Conservation (phyloP, 2,888 invertebrate species). For the Netelia melanura region DNA sequence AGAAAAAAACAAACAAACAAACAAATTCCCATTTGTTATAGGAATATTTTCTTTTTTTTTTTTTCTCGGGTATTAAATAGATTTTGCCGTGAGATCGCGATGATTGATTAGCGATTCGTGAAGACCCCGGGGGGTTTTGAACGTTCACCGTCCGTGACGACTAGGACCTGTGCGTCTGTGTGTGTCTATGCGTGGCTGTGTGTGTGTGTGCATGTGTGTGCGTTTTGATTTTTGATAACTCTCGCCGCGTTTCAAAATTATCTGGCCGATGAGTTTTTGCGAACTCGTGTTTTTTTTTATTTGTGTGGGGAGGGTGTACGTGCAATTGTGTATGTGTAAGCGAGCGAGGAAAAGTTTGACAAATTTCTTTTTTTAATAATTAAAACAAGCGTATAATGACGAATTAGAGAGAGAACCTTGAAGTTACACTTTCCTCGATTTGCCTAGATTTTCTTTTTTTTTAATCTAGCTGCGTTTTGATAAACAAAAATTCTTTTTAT, state of each 20-base stretch:
- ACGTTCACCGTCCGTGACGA: conserved; percentile 71
- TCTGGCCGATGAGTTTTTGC: conserved; percentile 1
- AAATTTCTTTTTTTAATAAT: not conserved
- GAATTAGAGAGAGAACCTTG: conserved; percentile 7
- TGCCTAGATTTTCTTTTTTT: not conserved
- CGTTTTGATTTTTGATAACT: not conserved
- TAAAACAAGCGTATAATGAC: not conserved
- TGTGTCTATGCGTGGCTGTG: conserved; percentile 51
- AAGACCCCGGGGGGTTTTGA: conserved; percentile 30
- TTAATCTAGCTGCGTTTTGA: not conserved
- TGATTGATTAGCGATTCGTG: conserved; percentile 24
- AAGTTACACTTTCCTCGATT: conserved; percentile 50
- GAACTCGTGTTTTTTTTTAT: conserved; percentile 56
- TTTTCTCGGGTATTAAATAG: conserved; percentile 1
- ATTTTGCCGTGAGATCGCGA: conserved; percentile 16
- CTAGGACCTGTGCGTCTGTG: conserved; percentile 51
- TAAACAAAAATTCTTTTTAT: not conserved
- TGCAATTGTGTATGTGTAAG: conserved; percentile 59
- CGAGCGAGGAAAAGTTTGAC: not conserved
- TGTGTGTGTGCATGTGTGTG: conserved; percentile 27
- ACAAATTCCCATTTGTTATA: conserved; percentile 8
- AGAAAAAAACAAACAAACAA: conserved; percentile 11
- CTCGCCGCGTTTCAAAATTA: conserved; percentile 19
- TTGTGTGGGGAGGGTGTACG: conserved; percentile 62
- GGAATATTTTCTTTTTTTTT: not conserved